Evolutionary conservation across 2,113 vertebrate genomes (phyloP).

Genomic region (Dermatemys mawii): DNA sequence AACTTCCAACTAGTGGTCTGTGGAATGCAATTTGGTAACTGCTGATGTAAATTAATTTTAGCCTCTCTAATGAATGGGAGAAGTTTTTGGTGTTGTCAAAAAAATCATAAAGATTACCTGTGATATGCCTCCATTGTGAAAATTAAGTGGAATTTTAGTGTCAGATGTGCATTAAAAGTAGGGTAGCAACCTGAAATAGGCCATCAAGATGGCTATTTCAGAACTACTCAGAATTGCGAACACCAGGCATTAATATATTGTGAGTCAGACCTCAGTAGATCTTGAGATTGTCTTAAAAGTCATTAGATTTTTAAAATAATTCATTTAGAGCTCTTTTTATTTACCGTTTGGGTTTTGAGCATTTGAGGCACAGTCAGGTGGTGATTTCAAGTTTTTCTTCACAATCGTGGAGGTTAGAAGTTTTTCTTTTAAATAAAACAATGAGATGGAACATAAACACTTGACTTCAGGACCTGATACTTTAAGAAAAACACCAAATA

Average conservation of each 20-base stretch:
- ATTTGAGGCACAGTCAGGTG: neutral
- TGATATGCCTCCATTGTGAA: neutral
- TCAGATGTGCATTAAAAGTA: rapidly evolving
- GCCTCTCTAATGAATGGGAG: neutral
- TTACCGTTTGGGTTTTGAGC: neutral
- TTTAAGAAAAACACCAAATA: neutral
- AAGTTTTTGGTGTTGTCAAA: neutral
- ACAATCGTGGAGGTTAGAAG: neutral
- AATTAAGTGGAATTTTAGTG: neutral
- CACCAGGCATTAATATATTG: neutral
- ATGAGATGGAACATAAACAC: neutral
- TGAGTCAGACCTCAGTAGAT: neutral
- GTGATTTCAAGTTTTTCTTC: neutral
- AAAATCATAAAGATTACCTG: neutral
- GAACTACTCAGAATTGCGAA: neutral
- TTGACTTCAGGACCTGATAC: slow-evolving; percentile 22
- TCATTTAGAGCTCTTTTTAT: rapidly evolving
- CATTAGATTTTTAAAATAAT: neutral
- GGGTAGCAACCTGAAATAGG: neutral
- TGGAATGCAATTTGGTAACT: neutral
- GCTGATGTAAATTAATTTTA: neutral
- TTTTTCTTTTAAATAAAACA: slow-evolving; percentile 27
- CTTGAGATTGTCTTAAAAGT: neutral
- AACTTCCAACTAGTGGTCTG: neutral
- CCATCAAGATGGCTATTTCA: neutral